These are phyloP conservation scores for Lypha dubia DNA, from an alignment of 2,888 invertebrate species.

Conservation along the genomic window DNA sequence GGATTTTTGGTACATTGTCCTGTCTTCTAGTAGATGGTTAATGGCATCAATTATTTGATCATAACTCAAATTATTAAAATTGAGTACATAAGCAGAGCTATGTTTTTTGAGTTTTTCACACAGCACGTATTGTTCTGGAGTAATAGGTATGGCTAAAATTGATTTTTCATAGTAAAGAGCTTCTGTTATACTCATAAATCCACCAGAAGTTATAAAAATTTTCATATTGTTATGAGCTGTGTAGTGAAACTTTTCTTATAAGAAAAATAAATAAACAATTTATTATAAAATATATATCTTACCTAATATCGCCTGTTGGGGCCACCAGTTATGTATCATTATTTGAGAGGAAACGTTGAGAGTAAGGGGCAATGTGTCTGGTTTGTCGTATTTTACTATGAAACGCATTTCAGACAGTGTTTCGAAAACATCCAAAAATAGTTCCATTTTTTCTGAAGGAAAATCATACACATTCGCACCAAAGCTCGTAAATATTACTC, in stretches of 20 bases:
- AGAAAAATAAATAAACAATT: background rate
- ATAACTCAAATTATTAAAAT: conserved; percentile 82
- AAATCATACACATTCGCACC: conserved; percentile 82
- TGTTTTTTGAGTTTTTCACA: conserved; percentile 82
- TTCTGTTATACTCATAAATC: conserved; percentile 85
- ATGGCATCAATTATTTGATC: conserved; percentile 82
- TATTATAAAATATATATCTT: conserved; percentile 33
- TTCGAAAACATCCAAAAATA: conserved; percentile 78
- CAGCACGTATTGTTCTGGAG: conserved; percentile 84
- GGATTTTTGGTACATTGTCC: conserved; percentile 75
- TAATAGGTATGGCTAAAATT: conserved; percentile 84
- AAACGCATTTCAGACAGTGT: conserved; percentile 81
- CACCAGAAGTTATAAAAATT: conserved; percentile 86
- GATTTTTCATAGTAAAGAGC: conserved; percentile 84
- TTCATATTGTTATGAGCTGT: conserved; percentile 85
- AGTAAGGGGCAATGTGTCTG: conserved; percentile 78
- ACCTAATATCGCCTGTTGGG: conserved; percentile 82
- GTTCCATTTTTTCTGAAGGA: conserved; percentile 80
- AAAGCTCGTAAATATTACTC: conserved; percentile 83
- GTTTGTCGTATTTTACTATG: conserved; percentile 84
- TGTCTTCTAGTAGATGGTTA: conserved; percentile 80
- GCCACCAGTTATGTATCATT: conserved; percentile 81
- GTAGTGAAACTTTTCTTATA: conserved; percentile 29
- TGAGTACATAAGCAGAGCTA: conserved; percentile 82
- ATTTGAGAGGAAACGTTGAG: conserved; percentile 78